Base-by-base conservation (phyloP, 2,113 vertebrate genomes). In the Podarcis cretensis region DNA sequence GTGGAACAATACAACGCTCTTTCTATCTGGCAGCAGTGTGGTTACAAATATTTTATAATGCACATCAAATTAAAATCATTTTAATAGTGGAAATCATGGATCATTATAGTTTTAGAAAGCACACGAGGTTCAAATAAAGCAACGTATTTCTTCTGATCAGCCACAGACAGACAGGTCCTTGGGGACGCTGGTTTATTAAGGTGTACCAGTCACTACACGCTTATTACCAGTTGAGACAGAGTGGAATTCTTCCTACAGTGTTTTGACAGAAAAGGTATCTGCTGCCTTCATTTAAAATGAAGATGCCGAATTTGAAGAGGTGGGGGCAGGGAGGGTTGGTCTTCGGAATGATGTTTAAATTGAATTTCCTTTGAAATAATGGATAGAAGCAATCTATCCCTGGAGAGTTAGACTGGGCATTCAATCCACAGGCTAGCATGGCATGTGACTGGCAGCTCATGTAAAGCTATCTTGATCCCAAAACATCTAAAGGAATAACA, bases 231-330 rank as follows among this genome's bases (percentile, higher is more conserved):
- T 71, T 76, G 79, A 81, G n/a, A 23, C 89, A 88, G 27, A 82
- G 83, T 71, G 81, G 77, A 91, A 85, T 91, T 94, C 81, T 85
- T 95, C 57, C 35, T 89, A 73, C 9, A 65, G 68, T 94, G 90
- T 95, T 95, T 95, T 94, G 94, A 95, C 93, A 95, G 94, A 90
- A 95, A 93, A 85, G 87, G 65, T 94, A 95, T 93, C 90, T 94
- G 90, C 84, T 92, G 88, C 91, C 90, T 94, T 90, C 92, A 83
- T 91, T 93, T 92, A 80, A 92, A 91, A 89, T 0, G 66, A 91
- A 93, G 94, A 94, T 92, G 87, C 93, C 89, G 89, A 85, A 27
- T 54, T 16, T 32, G 13, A 27, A 21, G 21, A 69, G 92, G 68
- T 37, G 81, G 21, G 89, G 76, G 82, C 8, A 16, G 32, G 93